Conservation (phyloP, 1,140 invertebrate genomes). For the Chrysopa pallens region DNA sequence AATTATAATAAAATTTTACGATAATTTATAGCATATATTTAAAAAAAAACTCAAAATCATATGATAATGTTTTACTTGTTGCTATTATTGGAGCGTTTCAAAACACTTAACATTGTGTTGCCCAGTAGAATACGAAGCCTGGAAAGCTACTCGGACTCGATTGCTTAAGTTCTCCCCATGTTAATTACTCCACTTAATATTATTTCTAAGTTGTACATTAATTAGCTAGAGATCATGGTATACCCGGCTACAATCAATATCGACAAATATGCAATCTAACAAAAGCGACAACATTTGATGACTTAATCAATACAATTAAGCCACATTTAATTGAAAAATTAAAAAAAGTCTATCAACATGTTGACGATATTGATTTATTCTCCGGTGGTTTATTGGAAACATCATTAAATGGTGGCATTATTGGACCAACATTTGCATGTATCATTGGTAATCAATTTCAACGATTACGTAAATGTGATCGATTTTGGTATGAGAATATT, state of each 20-base stretch:
- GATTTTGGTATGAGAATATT: conserved; percentile 37
- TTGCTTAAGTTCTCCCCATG: too few species aligned
- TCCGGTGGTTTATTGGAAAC: conserved; percentile 40
- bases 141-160: too few species aligned
- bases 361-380: conserved; percentile 50
- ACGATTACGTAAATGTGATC: conserved; percentile 47
- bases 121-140: too few species aligned
- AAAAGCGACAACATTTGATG: conserved; percentile 21
- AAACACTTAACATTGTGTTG: too few species aligned
- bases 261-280: conserved; percentile 25
- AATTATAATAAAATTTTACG: too few species aligned
- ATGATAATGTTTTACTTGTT: too few species aligned
- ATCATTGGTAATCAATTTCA: conserved; percentile 57
- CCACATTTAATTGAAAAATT: conserved; percentile 23
- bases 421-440: conserved; percentile 63
- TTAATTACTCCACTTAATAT: too few species aligned
- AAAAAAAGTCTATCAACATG: conserved; percentile 22
- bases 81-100: too few species aligned
- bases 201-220: too few species aligned
- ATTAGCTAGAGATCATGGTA: conserved; percentile 29
- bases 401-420: conserved; percentile 39
- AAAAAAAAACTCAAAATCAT: too few species aligned
- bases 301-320: conserved; percentile 24
- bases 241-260: conserved; percentile 30
- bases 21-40: too few species aligned